Evolutionary conservation across 2,888 invertebrate genomes (phyloP).

Genomic region (Lottia scabra): DNA sequence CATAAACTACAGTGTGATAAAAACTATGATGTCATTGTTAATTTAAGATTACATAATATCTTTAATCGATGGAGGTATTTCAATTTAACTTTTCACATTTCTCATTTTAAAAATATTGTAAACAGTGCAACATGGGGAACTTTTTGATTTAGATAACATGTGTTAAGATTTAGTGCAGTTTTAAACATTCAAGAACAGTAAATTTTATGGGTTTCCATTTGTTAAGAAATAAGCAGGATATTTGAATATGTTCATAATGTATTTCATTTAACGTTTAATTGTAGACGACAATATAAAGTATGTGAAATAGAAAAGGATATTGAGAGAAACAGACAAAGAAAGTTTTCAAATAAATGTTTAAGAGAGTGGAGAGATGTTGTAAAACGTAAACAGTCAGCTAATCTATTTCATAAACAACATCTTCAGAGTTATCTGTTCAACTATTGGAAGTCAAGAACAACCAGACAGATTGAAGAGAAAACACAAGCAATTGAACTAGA

Average conservation of each 20-base stretch:
- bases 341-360: conserved; percentile 37
- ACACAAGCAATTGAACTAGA: conserved; percentile 31
- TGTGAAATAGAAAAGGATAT: conserved; percentile 44
- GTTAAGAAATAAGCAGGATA: too few species aligned
- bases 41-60: conserved; percentile 30
- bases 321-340: conserved; percentile 26
- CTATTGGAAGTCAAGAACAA: conserved; percentile 43
- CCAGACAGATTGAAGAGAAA: conserved; percentile 35
- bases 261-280: neutral
- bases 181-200: too few species aligned
- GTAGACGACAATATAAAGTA: conserved; percentile 46
- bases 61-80: conserved; percentile 50
- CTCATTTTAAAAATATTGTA: neutral
- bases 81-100: neutral
- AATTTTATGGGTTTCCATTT: too few species aligned
- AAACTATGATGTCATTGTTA: conserved; percentile 30
- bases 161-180: too few species aligned
- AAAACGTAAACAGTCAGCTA: conserved; percentile 45
- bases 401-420: conserved; percentile 37
- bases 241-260: too few species aligned
- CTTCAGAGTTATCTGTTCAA: conserved; percentile 40
- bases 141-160: too few species aligned
- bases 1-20: conserved; percentile 39
- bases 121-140: too few species aligned
- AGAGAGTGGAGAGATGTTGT: conserved; percentile 48